A percentile compares a stretch with the other conserved stretches of the same genome.
Conservation (phyloP, 53 echinoderm and acorn worm genomes). For the Echinometra lucunter region DNA sequence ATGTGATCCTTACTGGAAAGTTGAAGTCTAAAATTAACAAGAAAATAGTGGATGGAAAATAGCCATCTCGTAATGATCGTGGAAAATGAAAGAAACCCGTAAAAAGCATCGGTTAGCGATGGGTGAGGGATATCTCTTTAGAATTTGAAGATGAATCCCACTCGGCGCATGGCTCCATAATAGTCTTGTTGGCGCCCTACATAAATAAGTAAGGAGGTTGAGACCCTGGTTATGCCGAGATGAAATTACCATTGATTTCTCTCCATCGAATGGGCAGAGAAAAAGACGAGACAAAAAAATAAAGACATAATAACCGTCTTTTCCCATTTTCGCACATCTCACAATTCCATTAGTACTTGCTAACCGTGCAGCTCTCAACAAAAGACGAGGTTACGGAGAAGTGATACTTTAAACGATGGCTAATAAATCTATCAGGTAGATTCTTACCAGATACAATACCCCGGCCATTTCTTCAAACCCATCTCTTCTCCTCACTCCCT, state of each 20-base stretch:
- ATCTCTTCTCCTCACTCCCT: neutral
- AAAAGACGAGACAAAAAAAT: slow-evolving; percentile 8
- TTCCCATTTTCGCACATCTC: slow-evolving; percentile 49
- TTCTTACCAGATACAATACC: neutral
- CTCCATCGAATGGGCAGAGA: neutral
- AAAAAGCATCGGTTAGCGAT: neutral
- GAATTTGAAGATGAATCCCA: neutral
- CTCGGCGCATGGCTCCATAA: slow-evolving; percentile 18
- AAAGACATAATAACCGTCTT: slow-evolving; percentile 65
- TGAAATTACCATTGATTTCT: slow-evolving; percentile 66
- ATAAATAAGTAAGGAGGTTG: slow-evolving; percentile 55
- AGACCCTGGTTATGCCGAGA: neutral
- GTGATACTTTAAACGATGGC: slow-evolving; percentile 65
- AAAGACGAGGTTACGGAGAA: slow-evolving; percentile 38
- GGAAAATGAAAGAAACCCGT: neutral
- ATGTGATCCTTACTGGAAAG: slow-evolving; percentile 21
- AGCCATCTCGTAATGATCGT: slow-evolving; percentile 23
- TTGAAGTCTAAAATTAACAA: neutral
- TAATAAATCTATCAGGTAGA: slow-evolving; percentile 61
- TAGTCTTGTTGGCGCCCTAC: slow-evolving; percentile 39
- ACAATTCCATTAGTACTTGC: slow-evolving; percentile 62
- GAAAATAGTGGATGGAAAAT: slow-evolving; percentile 4
- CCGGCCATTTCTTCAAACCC: neutral
- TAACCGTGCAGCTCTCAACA: slow-evolving; percentile 27
- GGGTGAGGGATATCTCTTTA: slow-evolving; percentile 37